Percentiles rank a stretch among this genome's conserved stretches.
These are phyloP conservation scores for Harpagoxenus sublaevis DNA, from an alignment of 2,888 invertebrate genomes.

Conservation along the genomic window DNA sequence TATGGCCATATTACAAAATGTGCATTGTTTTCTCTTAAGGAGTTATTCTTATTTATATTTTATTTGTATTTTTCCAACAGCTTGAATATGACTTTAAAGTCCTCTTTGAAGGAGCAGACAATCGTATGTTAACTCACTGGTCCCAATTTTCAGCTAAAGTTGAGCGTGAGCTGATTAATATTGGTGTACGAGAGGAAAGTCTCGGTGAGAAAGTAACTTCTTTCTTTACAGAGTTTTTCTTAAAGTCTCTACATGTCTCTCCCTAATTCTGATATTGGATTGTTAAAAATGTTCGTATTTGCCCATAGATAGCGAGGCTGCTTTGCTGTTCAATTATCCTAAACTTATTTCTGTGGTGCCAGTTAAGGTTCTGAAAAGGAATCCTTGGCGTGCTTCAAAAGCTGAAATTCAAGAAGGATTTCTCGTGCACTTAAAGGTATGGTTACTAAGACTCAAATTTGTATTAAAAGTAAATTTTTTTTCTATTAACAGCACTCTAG, in stretches of 20 bases:
- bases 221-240: neutral
- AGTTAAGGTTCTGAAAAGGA: neutral
- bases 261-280: neutral
- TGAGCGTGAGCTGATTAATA: neutral
- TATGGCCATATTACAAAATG: neutral
- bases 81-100: neutral
- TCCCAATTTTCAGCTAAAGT: conserved; percentile 13
- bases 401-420: neutral
- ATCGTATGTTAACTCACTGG: conserved; percentile 18
- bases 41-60: conserved; percentile 8
- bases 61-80: neutral
- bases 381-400: neutral
- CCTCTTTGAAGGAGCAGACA: neutral
- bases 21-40: neutral
- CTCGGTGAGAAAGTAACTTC: neutral
- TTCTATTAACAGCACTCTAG: neutral
- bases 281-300: neutral
- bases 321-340: neutral
- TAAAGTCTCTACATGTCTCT: neutral
- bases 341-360: neutral
- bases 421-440: neutral
- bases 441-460: neutral
- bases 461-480: neutral
- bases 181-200: conserved; percentile 4
- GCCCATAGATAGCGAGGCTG: neutral